Base-by-base conservation (phyloP, 2,113 vertebrate species). In the Sinocyclocheilus anophthalmus region DNA sequence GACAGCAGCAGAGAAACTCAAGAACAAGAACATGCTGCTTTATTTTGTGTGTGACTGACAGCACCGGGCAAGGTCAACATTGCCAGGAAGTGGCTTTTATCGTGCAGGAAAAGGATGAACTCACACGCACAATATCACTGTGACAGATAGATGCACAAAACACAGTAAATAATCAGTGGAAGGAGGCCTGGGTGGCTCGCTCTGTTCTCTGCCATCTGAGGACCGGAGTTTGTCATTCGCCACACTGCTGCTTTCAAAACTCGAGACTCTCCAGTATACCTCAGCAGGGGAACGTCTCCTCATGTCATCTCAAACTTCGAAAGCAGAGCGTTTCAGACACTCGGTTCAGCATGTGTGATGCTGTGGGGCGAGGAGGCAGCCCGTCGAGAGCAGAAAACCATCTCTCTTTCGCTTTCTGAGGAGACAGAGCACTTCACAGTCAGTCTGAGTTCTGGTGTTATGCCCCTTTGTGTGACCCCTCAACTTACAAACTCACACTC, bases 381-480 rank as follows among this genome's bases (percentile, higher is more conserved):
- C 61, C 76, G 18, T 55, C 13, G 59, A 85, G 59, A 78, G 75
- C 26, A 53, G 48, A 65, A 24, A 84, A 26, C 24, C 50, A 26
- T 65, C 67, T 76, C 26, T 24, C 42, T 76, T 88, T 87, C 85
- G 1, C 6, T 77, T 84, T 86, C 80, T 73, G 65, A 30, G 73
- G 90, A 83, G 89, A 53, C 69, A 18, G 73, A 85, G 14, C 83
- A 76, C 90, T 48, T 76, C 63, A 91, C 88, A 84, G 93, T 95
- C 93, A 93, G 84, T 90, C 91, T 92, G 88, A 91, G 91, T 93
- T 91, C 89, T 91, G 91, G 85, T 92, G 91, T 91, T 90, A 92
- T 89, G 86, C 80, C 82, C 87, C 75, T 81, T 89, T 85, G 83
- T 84, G 76, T 86, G 61, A 63, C 73, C 76, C 61, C 76, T 76